Base-by-base conservation (phyloP, 1,140 invertebrate genomes). In the Cherax destructor region DNA sequence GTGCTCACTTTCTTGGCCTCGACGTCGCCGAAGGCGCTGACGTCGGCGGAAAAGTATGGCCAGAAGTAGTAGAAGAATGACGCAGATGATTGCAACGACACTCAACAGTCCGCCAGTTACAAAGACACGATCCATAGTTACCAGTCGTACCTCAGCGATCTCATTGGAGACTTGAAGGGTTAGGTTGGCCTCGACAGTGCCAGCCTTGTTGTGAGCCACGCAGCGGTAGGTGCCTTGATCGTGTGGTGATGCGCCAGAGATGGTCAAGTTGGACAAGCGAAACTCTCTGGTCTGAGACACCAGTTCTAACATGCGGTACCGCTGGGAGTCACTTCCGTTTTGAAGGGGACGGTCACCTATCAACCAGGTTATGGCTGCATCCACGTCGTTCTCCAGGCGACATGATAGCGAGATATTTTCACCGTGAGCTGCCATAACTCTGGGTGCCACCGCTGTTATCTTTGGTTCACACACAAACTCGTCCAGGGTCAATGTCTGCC, bases 391-490 rank as follows among this genome's bases (percentile, higher is more conserved):
- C 83, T 95, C 95, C 10, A 97, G 96, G 74, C 95, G 95, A 94
- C 97, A 98, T 56, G 96, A 95, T 93, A 98, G 94, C 2, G 97
- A 97, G 7, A 97, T 96, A 94, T 97, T 97, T 50, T 96, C 95
- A 0, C 97, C 97, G 4, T 95, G 95, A 81, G 95, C 95, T 0
- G 92, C 91, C 83, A 93, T 84, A 50, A 93, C 91, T 65, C 84
- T 83, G 21, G 88, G 92, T 24, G 93, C 90, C 6, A 92, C 88
- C 18, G 89, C 92, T 52, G 94, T 92, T 11, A 95, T 92, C 77
- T 93, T 93, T 6, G 97, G 97, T 86, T 96, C 95, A 94, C 97
- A 98, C 1, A 97, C 97, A 94, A 97, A 97, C 93, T 98, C 97
- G 93, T 97, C 97, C 30, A 97, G 94, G 90, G 96, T 96, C 50